Evolutionary conservation across 2,797 vertebrate genomes (phyloP).

Genomic region (Ptychobarbus kaznakovi): DNA sequence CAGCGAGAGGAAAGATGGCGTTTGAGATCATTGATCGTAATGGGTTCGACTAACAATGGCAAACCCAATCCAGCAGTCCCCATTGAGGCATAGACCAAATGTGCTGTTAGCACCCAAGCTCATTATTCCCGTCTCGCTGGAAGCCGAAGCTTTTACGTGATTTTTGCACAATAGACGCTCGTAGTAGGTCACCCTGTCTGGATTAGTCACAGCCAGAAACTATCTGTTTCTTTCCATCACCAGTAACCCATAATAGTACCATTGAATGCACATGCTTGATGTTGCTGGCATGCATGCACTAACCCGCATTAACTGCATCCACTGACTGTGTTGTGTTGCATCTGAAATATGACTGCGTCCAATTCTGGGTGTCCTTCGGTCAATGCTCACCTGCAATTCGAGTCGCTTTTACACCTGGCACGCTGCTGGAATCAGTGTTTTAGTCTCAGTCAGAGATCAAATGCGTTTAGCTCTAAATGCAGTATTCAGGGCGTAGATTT

Average conservation of each 20-base stretch:
- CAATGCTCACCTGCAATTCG: constrained; percentile 34
- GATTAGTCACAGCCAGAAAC: background rate
- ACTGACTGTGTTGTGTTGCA: background rate
- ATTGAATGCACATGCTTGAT: constrained; percentile 19
- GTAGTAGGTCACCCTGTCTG: background rate
- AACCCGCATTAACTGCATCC: constrained; percentile 40
- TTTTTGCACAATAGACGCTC: background rate
- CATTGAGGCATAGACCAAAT: constrained; percentile 7
- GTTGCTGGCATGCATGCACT: constrained; percentile 45
- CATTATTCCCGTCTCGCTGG: constrained; percentile 3
- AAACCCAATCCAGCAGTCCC: constrained; percentile 32
- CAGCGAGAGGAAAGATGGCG: constrained; percentile 4
- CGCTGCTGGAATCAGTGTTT: background rate
- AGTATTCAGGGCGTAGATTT: constrained; percentile 26
- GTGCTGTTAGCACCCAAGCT: constrained; percentile 11
- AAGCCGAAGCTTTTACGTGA: background rate
- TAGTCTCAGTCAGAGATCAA: background rate
- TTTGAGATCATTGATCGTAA: constrained; percentile 48
- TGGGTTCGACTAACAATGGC: constrained; percentile 24
- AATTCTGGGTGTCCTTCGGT: constrained; percentile 77
- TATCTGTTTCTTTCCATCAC: background rate
- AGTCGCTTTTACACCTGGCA: background rate
- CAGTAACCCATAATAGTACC: background rate
- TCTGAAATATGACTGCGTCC: constrained; percentile 67
- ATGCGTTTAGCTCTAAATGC: background rate